Percentiles rank a stretch among this genome's conserved stretches.
Conservation (phyloP, 2,113 vertebrate species). For the Nothocercus nigrocapillus region DNA sequence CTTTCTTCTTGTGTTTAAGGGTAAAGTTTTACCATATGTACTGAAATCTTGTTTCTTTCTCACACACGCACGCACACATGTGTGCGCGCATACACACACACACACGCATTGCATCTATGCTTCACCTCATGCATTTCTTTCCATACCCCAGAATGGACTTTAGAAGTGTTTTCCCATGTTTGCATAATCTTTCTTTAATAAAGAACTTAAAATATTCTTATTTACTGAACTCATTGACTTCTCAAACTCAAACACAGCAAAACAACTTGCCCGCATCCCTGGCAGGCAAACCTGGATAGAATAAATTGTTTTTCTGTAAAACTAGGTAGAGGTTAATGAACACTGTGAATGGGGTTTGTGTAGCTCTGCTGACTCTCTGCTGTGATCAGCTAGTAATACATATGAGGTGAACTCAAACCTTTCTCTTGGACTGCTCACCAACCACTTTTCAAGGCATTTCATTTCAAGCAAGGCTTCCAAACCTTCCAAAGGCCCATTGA, state of each 20-base stretch:
- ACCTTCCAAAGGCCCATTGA: neutral
- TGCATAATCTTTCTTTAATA: neutral
- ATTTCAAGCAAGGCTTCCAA: neutral
- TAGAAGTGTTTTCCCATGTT: neutral
- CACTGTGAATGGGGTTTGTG: neutral
- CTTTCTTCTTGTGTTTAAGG: neutral
- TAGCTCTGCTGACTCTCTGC: neutral
- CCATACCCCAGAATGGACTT: neutral
- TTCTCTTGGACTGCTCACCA: neutral
- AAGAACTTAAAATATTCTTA: neutral
- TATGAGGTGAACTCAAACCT: neutral
- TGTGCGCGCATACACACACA: no score
- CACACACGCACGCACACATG: neutral
- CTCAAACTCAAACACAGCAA: neutral
- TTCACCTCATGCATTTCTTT: neutral
- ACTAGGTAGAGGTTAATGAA: neutral
- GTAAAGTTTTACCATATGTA: neutral
- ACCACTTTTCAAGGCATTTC: neutral
- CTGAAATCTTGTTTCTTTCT: neutral
- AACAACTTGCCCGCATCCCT: neutral
- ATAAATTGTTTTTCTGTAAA: neutral
- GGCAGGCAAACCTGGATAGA: neutral
- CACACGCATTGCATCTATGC: accelerated
- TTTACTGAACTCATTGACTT: neutral
- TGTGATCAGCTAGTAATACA: neutral